Percentiles rank a stretch among this genome's conserved stretches.
Evolutionary conservation across 2,888 invertebrate genomes (phyloP).

Genomic region (Drosophila aldrichi): DNA sequence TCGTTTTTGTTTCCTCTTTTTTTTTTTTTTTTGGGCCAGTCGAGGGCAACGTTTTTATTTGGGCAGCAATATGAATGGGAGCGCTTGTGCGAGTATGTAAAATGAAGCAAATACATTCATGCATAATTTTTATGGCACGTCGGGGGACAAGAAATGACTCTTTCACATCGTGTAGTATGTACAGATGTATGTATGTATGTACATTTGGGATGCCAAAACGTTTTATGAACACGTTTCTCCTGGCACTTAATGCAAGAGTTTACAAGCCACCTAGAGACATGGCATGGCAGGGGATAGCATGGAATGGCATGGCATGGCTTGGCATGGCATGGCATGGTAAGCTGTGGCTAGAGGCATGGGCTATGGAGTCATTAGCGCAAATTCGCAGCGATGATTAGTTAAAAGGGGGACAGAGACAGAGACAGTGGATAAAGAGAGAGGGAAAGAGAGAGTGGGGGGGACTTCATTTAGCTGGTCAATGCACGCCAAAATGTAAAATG

Average conservation of each 20-base stretch:
- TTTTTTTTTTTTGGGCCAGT: constrained; percentile 58
- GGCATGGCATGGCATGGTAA: constrained; percentile 1
- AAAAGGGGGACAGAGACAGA: constrained; percentile 6
- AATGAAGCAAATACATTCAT: constrained; percentile 79
- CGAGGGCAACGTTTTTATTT: constrained; percentile 76
- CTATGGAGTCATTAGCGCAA: constrained; percentile 69
- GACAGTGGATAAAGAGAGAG: neutral
- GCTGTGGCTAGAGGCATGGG: neutral
- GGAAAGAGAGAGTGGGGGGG: neutral
- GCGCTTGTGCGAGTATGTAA: constrained; percentile 41
- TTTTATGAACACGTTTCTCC: constrained; percentile 69
- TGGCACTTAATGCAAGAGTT: constrained; percentile 57
- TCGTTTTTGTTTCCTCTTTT: neutral
- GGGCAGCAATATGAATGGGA: constrained; percentile 61
- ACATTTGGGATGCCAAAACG: constrained; percentile 77
- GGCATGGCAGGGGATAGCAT: neutral
- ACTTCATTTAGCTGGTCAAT: constrained; percentile 59
- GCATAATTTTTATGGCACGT: constrained; percentile 78
- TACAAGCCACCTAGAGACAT: constrained; percentile 36
- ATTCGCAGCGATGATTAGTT: constrained; percentile 78
- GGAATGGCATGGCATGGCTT: neutral
- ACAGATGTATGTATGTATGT: constrained; percentile 28
- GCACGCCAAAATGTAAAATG: constrained; percentile 76
- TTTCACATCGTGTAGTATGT: constrained; percentile 7
- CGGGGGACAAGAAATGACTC: constrained; percentile 42